Evolutionary conservation across 1,140 invertebrate genomes (phyloP), one percentile per base, ranked within the genome.

Genomic region (Panulirus ornatus): DNA sequence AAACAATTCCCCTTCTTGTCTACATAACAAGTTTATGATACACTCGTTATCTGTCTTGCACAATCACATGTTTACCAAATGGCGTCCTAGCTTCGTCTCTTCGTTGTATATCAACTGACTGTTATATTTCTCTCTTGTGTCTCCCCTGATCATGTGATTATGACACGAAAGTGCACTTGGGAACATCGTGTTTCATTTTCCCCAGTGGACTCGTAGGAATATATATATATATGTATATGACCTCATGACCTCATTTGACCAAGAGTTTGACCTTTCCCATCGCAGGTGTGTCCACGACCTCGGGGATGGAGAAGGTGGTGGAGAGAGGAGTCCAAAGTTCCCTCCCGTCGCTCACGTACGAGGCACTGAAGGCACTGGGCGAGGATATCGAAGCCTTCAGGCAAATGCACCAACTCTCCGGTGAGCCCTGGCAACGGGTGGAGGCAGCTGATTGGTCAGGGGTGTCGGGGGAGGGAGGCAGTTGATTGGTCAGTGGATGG

Each of bases 381-480:
- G 88, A 92, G 70, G 91, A 92, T 54, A 92, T 92, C 14, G 83
- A 90, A 22, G 91, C 91, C 42, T 92, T 92, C 88, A 66, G 88
- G 51, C 88, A 87, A n/a, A 42, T 58, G 14, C 91, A 92, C 40
- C 79, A 92, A 30, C 70, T 90, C 30, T 54, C 84, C 73, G 91
- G 91, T 92, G 54, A 51, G 78, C 42, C 6, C 38, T 3, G n/a
- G n/a, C n/a, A n/a, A n/a, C n/a, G n/a, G n/a, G n/a, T n/a, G n/a
- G n/a, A 40, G 2, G 30, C 30, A 27, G 5, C 30, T 27, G 22
- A 34, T 27, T 34, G 30, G 22, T 66, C 63, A 19, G 6, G 3
- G 22, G 63, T n/a, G n/a, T 3, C 3, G 6, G 22, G 63, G 5
- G 63, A 34, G 3, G 22, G 6, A 27, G 22, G 22, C 22, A 66